These are phyloP conservation scores for Pachliopta kotzebuea DNA, from an alignment of 2,888 invertebrate species.

Conservation along the genomic window DNA sequence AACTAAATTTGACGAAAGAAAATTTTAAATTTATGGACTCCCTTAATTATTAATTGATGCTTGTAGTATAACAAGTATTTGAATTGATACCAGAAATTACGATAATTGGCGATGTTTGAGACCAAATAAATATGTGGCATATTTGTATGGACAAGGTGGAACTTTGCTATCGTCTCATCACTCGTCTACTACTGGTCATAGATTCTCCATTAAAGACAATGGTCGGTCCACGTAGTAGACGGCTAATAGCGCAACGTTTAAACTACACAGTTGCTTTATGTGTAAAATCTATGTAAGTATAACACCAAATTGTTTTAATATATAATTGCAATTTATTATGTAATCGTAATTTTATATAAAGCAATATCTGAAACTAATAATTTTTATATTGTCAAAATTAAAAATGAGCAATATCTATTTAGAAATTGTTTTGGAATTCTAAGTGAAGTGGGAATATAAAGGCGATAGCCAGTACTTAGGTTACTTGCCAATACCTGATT, in stretches of 20 bases:
- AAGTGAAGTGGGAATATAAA: background rate
- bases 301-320: no score
- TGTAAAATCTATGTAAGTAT: no score
- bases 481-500: constrained; percentile 19
- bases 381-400: no score
- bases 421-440: background rate
- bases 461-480: constrained; percentile 3
- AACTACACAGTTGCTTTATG: no score
- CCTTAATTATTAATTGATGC: constrained; percentile 19
- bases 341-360: no score
- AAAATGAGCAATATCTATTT: background rate
- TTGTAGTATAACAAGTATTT: constrained; percentile 14
- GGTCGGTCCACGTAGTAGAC: no score
- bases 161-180: background rate
- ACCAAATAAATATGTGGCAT: constrained; percentile 12
- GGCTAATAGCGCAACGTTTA: no score
- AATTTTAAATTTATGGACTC: constrained; percentile 28
- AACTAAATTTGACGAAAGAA: constrained; percentile 23
- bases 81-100: background rate
- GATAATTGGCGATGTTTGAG: background rate
- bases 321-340: no score
- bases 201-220: no score
- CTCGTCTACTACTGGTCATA: background rate
- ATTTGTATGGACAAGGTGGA: background rate
- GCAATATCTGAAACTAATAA: no score